Percentiles rank a stretch among this genome's conserved stretches.
phyloP scores from a whole-genome alignment of 2,797 vertebrate species.

The Enteromius treurensis region DNA sequence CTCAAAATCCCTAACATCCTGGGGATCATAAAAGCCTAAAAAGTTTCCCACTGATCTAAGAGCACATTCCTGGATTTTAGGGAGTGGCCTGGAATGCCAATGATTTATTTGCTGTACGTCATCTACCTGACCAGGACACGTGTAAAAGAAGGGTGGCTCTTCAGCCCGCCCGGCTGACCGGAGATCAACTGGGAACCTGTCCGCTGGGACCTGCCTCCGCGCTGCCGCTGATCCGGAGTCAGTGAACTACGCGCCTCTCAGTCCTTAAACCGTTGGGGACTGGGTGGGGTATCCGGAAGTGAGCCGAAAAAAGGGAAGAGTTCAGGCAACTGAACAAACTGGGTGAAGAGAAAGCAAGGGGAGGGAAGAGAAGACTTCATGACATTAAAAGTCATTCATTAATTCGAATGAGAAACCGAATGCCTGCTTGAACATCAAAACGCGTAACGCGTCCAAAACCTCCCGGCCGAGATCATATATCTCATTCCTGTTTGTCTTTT shows the following conservation, averaged over 20 bases:
- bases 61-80: conserved; percentile 29
- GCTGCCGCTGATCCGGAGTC: conserved; percentile 51
- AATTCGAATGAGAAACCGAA: conserved; percentile 24
- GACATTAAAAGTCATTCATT: conserved; percentile 40
- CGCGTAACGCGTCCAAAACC: conserved; percentile 50
- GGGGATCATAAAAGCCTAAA: not conserved
- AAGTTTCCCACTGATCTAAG: not conserved
- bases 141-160: conserved; percentile 53
- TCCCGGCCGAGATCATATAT: conserved; percentile 11
- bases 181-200: conserved; percentile 24
- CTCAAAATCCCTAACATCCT: not conserved
- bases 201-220: not conserved
- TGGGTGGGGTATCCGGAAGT: conserved; percentile 65
- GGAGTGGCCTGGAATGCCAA: conserved; percentile 59
- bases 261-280: conserved; percentile 42
- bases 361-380: conserved; percentile 8
- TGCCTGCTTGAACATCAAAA: not conserved
- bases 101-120: conserved; percentile 48
- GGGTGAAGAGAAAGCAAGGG: conserved; percentile 45
- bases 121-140: conserved; percentile 62
- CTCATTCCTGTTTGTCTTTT: not conserved
- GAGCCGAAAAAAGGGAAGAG: conserved; percentile 46
- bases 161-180: conserved; percentile 37
- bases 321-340: conserved; percentile 32
- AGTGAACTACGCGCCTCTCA: conserved; percentile 39